Base-by-base conservation (phyloP, 37 sponge, comb jelly and placozoan genomes). In the Geodia barretti region DNA sequence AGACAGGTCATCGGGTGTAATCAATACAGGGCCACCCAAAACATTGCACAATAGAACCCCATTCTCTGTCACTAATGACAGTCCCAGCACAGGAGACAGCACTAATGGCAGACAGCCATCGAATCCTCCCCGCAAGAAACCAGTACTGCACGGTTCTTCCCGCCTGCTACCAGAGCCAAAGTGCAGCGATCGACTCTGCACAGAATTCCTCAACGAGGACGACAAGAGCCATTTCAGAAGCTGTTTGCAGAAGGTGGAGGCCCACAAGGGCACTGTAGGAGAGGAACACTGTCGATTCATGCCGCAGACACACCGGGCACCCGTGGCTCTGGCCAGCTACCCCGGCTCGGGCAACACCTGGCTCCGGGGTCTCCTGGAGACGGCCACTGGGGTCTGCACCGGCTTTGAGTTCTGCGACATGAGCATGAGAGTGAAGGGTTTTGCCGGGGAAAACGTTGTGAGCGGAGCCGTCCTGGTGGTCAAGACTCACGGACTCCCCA, bases 291-390 rank as follows among this genome's bases (percentile, higher is more conserved):
- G 79, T 78, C 38, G 38, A 2, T 78, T 78, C 41, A 64, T 78
- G 21, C 33, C 60, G 26, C 23, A 62, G 23, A 36, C 35, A 1
- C 36, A 29, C 31, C 34, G 66, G 41, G 29, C n/a, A 14, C 39
- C 81, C 1, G 73, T 82, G n/a, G 82, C 82, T 1, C 73, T 82
- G 30, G 82, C 31, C 62, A 72, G 73, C 64, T 82, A 37, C 35
- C 82, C 82, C 34, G 82, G 82, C 24, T 71, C 73, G 2, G 82
- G 82, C 7, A 82, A 82, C 39, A 72, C 82, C 4, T 82, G 82
- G 82, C 64, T 72, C 23, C 32, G 82, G 24, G 82, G 72, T 31
- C 29, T 82, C 2, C 74, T 82, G n/a, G 73, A 82, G 39, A 31
- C 14, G 38, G 64, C 39, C 4, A 72, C 82, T 5, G 73, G 82